Percentiles rank a stretch among this genome's conserved stretches.
These are phyloP conservation scores for Diorhabda sublineata DNA, from an alignment of 1,140 invertebrate genomes.

Conservation along the genomic window DNA sequence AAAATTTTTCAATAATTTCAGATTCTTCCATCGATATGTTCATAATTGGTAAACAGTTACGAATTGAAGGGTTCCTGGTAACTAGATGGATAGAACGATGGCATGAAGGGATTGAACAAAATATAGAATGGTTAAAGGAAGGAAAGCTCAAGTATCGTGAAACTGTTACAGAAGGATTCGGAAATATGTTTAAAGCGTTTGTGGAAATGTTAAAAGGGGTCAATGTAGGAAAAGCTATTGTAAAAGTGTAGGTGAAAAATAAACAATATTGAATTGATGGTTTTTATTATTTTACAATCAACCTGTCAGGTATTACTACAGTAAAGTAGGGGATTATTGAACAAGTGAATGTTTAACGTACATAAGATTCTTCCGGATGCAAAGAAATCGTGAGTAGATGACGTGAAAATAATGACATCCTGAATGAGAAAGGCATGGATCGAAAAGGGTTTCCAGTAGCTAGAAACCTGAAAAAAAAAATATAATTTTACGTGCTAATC, in stretches of 20 bases:
- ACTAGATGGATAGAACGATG: constrained; percentile 53
- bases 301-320: too few relatives aligned
- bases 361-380: too few relatives aligned
- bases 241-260: constrained; percentile 38
- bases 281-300: too few relatives aligned
- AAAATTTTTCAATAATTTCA: constrained; percentile 6
- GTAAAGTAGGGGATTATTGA: too few relatives aligned
- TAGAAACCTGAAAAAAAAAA: too few relatives aligned
- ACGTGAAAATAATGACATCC: too few relatives aligned
- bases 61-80: constrained; percentile 61
- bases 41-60: constrained; percentile 49
- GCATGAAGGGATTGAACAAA: constrained; percentile 56
- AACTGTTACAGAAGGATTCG: constrained; percentile 61
- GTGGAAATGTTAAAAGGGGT: constrained; percentile 57
- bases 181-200: constrained; percentile 63
- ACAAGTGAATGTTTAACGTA: too few relatives aligned
- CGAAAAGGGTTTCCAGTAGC: too few relatives aligned
- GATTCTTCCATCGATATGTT: constrained; percentile 25
- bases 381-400: too few relatives aligned
- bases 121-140: constrained; percentile 53
- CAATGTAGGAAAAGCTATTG: constrained; percentile 64
- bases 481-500: too few relatives aligned
- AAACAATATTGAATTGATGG: neutral
- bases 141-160: constrained; percentile 61
- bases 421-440: too few relatives aligned